A percentile compares a stretch with the other conserved stretches of the same genome.
These are phyloP conservation scores for Zelostemma sp. DNA, from an alignment of 1,140 invertebrate genomes.

Conservation along the genomic window DNA sequence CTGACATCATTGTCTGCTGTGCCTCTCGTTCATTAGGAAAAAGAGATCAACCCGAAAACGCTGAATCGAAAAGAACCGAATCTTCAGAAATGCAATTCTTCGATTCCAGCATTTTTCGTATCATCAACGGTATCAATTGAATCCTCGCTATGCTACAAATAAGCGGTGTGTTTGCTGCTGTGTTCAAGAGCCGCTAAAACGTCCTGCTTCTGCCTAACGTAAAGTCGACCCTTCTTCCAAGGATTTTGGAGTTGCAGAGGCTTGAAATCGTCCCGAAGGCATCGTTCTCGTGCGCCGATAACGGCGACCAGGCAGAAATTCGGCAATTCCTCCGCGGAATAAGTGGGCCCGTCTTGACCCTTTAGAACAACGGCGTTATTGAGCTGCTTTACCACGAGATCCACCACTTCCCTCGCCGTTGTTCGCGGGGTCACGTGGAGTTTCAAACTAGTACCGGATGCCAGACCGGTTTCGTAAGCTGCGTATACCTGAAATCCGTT, in stretches of 20 bases:
- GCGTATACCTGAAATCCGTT: constrained; percentile 83
- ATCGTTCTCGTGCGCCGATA: constrained; percentile 91
- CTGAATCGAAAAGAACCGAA: too few species aligned
- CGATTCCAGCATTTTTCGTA: constrained; percentile 21
- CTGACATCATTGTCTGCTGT: background rate
- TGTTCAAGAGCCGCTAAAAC: constrained; percentile 89
- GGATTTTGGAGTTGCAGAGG: constrained; percentile 93
- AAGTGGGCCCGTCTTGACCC: constrained; percentile 87
- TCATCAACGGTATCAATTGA: too few species aligned
- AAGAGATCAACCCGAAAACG: too few species aligned
- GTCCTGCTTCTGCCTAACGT: constrained; percentile 90
- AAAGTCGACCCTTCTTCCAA: constrained; percentile 93
- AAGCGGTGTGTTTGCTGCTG: constrained; percentile 80
- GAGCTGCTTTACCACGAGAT: constrained; percentile 92
- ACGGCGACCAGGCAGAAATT: constrained; percentile 96
- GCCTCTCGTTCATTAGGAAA: too few species aligned
- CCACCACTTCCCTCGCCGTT: constrained; percentile 92
- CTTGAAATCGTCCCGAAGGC: constrained; percentile 92
- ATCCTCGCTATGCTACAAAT: constrained; percentile 56
- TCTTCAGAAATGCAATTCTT: too few species aligned
- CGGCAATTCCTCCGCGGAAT: constrained; percentile 81
- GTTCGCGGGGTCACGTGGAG: constrained; percentile 92
- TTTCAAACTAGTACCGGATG: constrained; percentile 91
- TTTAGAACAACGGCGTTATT: constrained; percentile 93
- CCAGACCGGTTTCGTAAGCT: constrained; percentile 94